Evolutionary conservation across 2,888 invertebrate genomes (phyloP), one percentile per base, ranked within the genome.

Genomic region (Eilema griseolum): DNA sequence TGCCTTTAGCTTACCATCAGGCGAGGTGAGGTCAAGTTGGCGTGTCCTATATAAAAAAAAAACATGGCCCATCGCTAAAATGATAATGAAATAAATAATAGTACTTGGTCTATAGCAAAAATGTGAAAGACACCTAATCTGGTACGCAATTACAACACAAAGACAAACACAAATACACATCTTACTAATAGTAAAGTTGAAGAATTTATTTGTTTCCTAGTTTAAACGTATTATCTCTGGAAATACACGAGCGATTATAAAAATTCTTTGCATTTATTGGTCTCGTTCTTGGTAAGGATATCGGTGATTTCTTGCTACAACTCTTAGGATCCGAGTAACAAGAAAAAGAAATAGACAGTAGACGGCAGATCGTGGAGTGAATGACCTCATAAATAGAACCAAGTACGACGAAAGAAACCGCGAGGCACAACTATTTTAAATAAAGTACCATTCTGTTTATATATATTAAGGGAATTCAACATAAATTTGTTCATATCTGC

Each of bases 401-500:
- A 16, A 14, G 3, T 20, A 7, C 5, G 46, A 20, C n/a, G 8
- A n/a, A 16, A 4, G 8, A 52, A 52, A n/a, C n/a, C n/a, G 52
- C 52, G 10, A n/a, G 52, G n/a, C n/a, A n/a, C 10, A 2, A 5
- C 20, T 46, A 3, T n/a, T 52, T 52, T n/a, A 10, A n/a, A 52
- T 52, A 52, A n/a, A 52, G 0, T 16, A 20, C 5, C 20, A 62
- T 41, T 62, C 24, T 62, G 28, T 64, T 64, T 52, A 14, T 46
- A 64, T n/a, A 64, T 64, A 31, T 60, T 24, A 33, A 41, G 23
- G 16, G n/a, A 28, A 57, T 26, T 16, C 24, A 70, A 61, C 26
- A 57, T 57, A 61, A 56, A 20, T 69, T 60, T 69, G 41, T 63
- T 63, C 71, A 61, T 26, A 66, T 23, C 61, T 61, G 52, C 41